Conservation (phyloP, 1,140 invertebrate genomes). For the Goniozus legneri region DNA sequence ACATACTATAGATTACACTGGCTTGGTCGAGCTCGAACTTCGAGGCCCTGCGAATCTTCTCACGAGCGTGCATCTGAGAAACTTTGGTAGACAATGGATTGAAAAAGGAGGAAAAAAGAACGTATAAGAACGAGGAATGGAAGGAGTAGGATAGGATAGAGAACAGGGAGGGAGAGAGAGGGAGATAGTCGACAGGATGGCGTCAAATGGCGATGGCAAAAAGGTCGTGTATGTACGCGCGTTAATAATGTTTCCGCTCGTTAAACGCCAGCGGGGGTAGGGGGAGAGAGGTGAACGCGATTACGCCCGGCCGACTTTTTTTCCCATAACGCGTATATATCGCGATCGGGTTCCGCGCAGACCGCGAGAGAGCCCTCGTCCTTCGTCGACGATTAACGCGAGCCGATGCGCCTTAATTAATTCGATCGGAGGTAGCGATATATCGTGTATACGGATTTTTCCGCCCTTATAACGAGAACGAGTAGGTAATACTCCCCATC, state of each 20-base stretch:
- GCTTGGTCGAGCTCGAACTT: slow-evolving; percentile 37
- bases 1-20: too few species aligned
- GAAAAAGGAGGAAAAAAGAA: slow-evolving; percentile 21
- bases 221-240: slow-evolving; percentile 24
- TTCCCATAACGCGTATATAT: too few species aligned
- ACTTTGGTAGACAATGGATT: slow-evolving; percentile 45
- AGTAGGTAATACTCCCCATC: too few species aligned
- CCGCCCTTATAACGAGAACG: too few species aligned
- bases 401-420: too few species aligned
- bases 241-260: slow-evolving; percentile 50
- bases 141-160: slow-evolving; percentile 3
- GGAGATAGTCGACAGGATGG: slow-evolving; percentile 6
- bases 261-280: too few species aligned
- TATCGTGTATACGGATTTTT: too few species aligned
- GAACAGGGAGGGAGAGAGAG: slow-evolving; percentile 9
- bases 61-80: slow-evolving; percentile 45
- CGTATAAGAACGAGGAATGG: not conserved
- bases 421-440: too few species aligned
- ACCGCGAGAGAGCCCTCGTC: too few species aligned
- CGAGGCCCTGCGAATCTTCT: slow-evolving; percentile 52
- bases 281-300: slow-evolving; percentile 22
- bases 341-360: too few species aligned
- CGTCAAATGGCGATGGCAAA: slow-evolving; percentile 18
- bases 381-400: too few species aligned
- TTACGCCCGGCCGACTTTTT: slow-evolving; percentile 25